Base-by-base conservation (phyloP, 2,888 invertebrate genomes). In the Empis livida region DNA sequence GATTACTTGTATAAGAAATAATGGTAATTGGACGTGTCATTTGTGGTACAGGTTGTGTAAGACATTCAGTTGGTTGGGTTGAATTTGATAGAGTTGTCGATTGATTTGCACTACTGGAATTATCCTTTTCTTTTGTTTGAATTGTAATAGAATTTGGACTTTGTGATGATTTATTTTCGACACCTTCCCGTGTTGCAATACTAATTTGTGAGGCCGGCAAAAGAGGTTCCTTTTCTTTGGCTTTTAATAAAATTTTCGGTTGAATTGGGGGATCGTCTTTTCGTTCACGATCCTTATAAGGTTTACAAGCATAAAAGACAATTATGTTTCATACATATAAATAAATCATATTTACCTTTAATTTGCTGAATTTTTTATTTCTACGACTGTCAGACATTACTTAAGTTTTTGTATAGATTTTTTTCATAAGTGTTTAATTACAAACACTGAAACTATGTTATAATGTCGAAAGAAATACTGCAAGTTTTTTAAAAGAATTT, bases 191-290 rank as follows among this genome's bases (percentile, higher is more conserved):
- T 32, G 59, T 60, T n/a, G 62, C 57, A 20, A 66, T 65, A 2
- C 63, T 60, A 3, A 65, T 66, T 51, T 61, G 64, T 2, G 61
- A 55, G 13, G 54, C 54, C 1, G 49, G 39, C 1, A 44, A 11
- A 4, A 16, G 10, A 1, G 42, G 27, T n/a, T 53, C 52, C 39
- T 47, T 55, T 35, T 55, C 48, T 47, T 63, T 65, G 6, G 59
- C 56, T 53, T 68, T 68, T 8, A 67, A 48, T 20, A 68, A 49
- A 42, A 68, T 65, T 55, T 67, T 68, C 4, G 67, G 68, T 48
- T 67, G 68, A 10, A 61, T 50, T 8, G 56, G 47, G 14, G 44
- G 52, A 2, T 51, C 53, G 16, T 48, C 41, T 32, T 10, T 32
- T 32, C 20, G 3, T 20, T 20, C 20, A 3, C 5, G 5, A 20